phyloP scores from a whole-genome alignment of 2,113 vertebrate genomes.

The Cathartes aura region DNA sequence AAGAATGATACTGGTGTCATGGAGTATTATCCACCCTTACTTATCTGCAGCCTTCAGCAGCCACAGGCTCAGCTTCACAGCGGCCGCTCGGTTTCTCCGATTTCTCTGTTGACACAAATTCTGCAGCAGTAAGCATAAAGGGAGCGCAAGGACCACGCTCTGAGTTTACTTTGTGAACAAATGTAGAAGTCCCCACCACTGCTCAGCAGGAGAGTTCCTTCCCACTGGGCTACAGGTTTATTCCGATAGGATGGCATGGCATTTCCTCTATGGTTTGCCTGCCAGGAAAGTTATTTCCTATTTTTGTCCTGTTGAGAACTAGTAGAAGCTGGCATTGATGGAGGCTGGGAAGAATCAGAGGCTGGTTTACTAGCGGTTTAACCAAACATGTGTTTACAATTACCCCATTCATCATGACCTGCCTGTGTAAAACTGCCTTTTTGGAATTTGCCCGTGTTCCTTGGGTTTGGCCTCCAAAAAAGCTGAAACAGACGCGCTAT shows the following conservation, averaged over 20 bases:
- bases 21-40: not conserved
- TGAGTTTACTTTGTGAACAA: not conserved
- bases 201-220: not conserved
- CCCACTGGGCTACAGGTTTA: not conserved
- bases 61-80: not conserved
- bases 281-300: slow-evolving; percentile 50
- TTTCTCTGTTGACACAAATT: slow-evolving; percentile 3
- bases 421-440: slow-evolving; percentile 42
- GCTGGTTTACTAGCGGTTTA: slow-evolving; percentile 50
- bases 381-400: slow-evolving; percentile 67
- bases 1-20: slow-evolving; percentile 7
- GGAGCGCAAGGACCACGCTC: not conserved
- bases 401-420: slow-evolving; percentile 49
- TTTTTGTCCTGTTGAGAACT: slow-evolving; percentile 39
- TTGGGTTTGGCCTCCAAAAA: slow-evolving; percentile 19
- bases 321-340: slow-evolving; percentile 38
- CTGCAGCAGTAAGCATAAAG: not conserved
- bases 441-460: not conserved
- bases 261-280: slow-evolving; percentile 41
- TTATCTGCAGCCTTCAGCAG: not conserved
- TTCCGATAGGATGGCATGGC: slow-evolving; percentile 7
- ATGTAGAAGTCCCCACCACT: not conserved
- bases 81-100: rapidly evolving
- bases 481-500: not conserved
- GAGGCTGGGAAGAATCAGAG: slow-evolving; percentile 44